These are phyloP conservation scores for silkworm (Bombyx mori) DNA, from an alignment of 1,140 invertebrate species.

Conservation along the genomic window DNA sequence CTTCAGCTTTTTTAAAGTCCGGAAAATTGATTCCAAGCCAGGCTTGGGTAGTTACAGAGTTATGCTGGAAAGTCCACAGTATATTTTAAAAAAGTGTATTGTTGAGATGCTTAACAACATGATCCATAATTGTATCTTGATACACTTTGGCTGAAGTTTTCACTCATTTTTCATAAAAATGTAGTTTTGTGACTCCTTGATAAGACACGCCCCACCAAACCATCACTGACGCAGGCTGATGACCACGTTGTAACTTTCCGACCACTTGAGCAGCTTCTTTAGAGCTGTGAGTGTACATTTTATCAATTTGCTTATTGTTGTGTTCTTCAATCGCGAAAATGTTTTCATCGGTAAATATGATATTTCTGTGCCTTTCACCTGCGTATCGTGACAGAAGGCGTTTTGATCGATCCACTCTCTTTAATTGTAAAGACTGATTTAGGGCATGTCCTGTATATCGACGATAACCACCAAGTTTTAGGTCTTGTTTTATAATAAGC, in stretches of 20 bases:
- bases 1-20: too few relatives aligned
- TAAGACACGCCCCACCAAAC: too few relatives aligned
- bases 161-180: constrained; percentile 6
- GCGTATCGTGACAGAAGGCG: too few relatives aligned
- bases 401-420: too few relatives aligned
- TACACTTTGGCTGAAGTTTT: constrained; percentile 3
- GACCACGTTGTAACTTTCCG: too few relatives aligned
- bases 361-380: not conserved
- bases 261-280: too few relatives aligned
- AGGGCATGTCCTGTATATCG: constrained; percentile 6
- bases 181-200: not conserved
- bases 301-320: constrained; percentile 8
- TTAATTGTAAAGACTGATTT: not conserved
- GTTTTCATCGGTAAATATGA: constrained; percentile 7
- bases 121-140: too few relatives aligned
- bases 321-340: not conserved
- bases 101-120: too few relatives aligned
- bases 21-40: too few relatives aligned
- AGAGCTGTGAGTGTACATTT: not conserved
- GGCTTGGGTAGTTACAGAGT: not conserved
- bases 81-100: too few relatives aligned
- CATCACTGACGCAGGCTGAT: too few relatives aligned
- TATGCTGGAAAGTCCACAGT: too few relatives aligned
- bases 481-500: constrained; percentile 7
- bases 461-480: constrained; percentile 10